Evolutionary conservation across 2,113 vertebrate species (phyloP).

Genomic region (Manacus vitellinus): DNA sequence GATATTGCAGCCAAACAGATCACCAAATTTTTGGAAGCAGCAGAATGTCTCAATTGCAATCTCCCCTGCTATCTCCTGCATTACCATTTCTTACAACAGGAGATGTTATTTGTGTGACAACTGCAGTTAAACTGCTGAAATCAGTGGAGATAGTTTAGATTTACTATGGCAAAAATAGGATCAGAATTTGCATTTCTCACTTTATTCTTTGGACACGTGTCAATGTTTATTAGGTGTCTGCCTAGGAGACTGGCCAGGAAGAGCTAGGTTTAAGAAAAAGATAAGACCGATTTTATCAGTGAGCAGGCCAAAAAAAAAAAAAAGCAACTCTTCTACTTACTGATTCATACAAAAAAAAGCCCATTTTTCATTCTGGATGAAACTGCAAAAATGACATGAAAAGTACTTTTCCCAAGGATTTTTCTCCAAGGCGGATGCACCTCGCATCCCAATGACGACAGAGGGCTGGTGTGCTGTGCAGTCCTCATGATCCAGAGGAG

Average conservation of each 20-base stretch:
- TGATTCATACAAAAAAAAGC: background rate
- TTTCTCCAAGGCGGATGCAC: background rate
- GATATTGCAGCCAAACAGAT: background rate
- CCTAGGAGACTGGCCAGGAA: background rate
- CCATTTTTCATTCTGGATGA: background rate
- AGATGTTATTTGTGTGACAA: fast-evolving
- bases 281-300: background rate
- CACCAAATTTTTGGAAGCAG: background rate
- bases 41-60: background rate
- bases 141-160: background rate
- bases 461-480: background rate
- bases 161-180: background rate
- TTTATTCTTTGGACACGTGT: background rate
- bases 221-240: background rate
- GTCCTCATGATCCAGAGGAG: background rate
- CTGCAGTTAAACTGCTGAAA: background rate
- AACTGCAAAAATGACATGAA: background rate
- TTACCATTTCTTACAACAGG: background rate
- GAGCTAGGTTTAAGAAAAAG: background rate
- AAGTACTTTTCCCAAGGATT: background rate
- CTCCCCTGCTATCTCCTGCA: background rate
- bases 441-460: background rate
- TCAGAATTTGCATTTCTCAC: background rate
- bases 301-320: background rate
- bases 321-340: background rate